Base-by-base conservation (phyloP, 2,797 vertebrate species). In the Pipistrellus pygmaeus region DNA sequence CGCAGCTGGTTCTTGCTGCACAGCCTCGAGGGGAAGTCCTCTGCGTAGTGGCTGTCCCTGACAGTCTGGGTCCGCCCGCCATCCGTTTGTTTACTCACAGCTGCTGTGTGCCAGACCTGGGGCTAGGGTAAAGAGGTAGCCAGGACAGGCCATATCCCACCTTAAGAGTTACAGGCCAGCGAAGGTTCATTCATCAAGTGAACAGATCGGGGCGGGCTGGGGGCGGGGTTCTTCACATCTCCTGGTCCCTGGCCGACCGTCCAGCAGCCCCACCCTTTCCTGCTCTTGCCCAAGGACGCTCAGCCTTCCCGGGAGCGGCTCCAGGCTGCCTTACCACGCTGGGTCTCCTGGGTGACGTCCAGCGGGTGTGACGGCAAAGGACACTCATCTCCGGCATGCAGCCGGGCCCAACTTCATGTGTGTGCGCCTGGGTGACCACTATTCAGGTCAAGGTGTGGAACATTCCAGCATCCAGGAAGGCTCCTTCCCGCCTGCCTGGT, bases 301-400 rank as follows among this genome's bases (percentile, higher is more conserved):
- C 53, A 86, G 55, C 73, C 38, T 41, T 23, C 44, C 13, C 25
- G 87, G 21, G 32, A 41, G 53, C 51, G 18, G 4, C 20, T 60
- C 32, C 32, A 10, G 64, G 41, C 41, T 23, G 30, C 20, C 41
- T 41, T 30, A 41, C 27, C 27, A 3, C 11, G 0, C 3, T 0
- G 2, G 55, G 2, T 3, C 83, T 80, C 25, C 7, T 30, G 85
- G 27, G 76, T 55, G 64, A 41, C 20, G 35, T 25, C 44, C 69
- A 20, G 25, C 11, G 38, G 30, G 27, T 53, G 18, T 62, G 53
- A 53, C 51, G 14, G 68, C 51, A 27, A 75, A 41, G 6, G 4
- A 15, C 30, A 10, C 46, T 48, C 5, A 10, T 32, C 68, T 32
- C 60, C 10, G 60, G 11, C 2, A 0, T 2, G 32, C 15, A 10